phyloP scores from a whole-genome alignment of 2,797 vertebrate genomes.

The Intellagama lesueurii region DNA sequence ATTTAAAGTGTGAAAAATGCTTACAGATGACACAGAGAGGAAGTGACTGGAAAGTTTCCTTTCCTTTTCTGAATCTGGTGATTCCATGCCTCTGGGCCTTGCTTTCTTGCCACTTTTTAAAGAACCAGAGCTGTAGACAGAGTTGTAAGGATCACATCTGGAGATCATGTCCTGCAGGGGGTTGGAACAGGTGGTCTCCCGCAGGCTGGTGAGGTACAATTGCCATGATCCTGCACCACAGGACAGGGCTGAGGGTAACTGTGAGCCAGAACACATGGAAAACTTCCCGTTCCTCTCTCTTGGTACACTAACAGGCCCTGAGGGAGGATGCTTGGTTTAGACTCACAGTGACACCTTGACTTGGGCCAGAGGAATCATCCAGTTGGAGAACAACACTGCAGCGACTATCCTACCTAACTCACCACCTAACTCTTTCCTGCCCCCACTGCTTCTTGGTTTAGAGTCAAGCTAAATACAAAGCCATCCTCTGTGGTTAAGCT shows the following conservation, averaged over 20 bases:
- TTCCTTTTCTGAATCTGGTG: neutral
- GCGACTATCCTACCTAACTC: too few relatives aligned
- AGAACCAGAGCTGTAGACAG: neutral
- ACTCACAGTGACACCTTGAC: too few relatives aligned
- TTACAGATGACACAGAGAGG: neutral
- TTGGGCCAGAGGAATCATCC: too few relatives aligned
- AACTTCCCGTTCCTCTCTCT: too few relatives aligned
- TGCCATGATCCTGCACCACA: neutral
- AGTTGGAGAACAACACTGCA: too few relatives aligned
- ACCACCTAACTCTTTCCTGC: too few relatives aligned
- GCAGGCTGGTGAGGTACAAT: neutral
- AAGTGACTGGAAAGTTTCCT: neutral
- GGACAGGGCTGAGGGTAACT: neutral
- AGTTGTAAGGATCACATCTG: neutral
- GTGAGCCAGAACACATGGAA: too few relatives aligned
- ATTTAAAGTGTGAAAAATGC: conserved; percentile 4
- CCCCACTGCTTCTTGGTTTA: too few relatives aligned
- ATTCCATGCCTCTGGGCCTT: neutral
- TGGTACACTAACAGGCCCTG: too few relatives aligned
- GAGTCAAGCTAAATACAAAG: too few relatives aligned
- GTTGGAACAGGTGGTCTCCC: neutral
- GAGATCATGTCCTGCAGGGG: neutral
- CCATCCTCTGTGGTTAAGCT: too few relatives aligned
- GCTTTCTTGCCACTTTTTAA: neutral
- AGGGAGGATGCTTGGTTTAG: too few relatives aligned